Evolutionary conservation across 2,797 vertebrate species (phyloP).

Genomic region (Malurus leucopterus): DNA sequence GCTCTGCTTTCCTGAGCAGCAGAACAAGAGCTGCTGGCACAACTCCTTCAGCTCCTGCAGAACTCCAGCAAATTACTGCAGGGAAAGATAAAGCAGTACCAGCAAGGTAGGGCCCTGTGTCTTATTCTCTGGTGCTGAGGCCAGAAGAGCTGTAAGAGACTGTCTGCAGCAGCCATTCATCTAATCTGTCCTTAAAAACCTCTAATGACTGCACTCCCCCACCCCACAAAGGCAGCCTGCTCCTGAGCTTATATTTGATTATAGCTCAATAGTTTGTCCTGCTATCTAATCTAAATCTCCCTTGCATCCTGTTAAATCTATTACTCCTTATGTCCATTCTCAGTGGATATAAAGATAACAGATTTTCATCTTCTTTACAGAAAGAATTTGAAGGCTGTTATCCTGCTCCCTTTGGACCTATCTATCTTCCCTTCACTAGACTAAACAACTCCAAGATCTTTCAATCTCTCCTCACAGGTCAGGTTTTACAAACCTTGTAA

Average conservation of each 20-base stretch:
- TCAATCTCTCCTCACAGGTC: background rate
- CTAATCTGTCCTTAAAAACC: background rate
- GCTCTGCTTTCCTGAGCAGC: background rate
- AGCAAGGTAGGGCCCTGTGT: background rate
- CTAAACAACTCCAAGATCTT: conserved; percentile 3
- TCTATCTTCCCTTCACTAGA: background rate
- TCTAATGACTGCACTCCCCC: background rate
- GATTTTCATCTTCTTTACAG: background rate
- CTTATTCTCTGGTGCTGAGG: background rate
- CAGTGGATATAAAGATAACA: background rate
- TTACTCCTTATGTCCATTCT: background rate
- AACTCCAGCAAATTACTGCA: background rate
- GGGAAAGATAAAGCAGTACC: background rate
- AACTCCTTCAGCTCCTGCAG: background rate
- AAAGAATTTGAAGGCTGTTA: background rate
- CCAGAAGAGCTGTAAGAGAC: background rate
- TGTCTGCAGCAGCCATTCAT: background rate
- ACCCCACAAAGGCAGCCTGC: background rate
- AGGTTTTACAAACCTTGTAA: background rate
- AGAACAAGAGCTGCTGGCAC: background rate
- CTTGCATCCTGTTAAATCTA: background rate
- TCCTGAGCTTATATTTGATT: background rate
- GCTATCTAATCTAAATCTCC: background rate
- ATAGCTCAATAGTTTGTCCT: background rate
- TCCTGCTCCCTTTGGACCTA: background rate